Percentiles rank a stretch among this genome's conserved stretches.
Evolutionary conservation across 2,113 vertebrate genomes (phyloP).

Genomic region (Muntiacus muntjak): DNA sequence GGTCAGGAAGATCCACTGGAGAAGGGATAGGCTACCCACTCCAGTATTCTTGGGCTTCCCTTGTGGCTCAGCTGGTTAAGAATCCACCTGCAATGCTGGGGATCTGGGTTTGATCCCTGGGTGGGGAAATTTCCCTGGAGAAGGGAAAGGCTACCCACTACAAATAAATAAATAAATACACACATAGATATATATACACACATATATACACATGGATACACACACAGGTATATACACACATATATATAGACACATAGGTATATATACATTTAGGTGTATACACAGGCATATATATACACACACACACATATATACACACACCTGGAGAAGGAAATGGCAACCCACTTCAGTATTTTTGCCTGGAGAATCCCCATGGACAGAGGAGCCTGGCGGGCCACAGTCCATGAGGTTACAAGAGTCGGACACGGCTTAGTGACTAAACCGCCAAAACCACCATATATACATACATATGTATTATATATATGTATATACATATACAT

Average conservation of each 20-base stretch:
- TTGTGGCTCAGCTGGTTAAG: not conserved
- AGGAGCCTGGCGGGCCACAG: not conserved
- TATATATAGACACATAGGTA: not conserved
- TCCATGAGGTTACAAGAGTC: not conserved
- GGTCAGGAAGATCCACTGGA: not conserved
- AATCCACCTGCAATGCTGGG: not conserved
- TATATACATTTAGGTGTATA: no score
- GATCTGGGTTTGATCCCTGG: not conserved
- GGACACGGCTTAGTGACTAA: not conserved
- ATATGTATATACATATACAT: no score
- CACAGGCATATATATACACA: not conserved
- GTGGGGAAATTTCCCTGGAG: not conserved
- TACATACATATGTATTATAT: accelerated
- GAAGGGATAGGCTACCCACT: not conserved
- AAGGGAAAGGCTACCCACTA: not conserved
- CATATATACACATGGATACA: not conserved
- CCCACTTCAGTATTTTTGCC: not conserved
- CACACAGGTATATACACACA: not conserved
- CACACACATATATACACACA: not conserved
- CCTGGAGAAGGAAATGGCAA: not conserved
- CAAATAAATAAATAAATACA: not conserved
- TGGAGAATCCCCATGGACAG: not conserved
- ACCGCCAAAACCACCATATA: not conserved
- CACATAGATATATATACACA: not conserved
- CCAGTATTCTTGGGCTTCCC: not conserved